phyloP scores from a whole-genome alignment of 1,140 invertebrate genomes.

The Zaprionus camerounensis region DNA sequence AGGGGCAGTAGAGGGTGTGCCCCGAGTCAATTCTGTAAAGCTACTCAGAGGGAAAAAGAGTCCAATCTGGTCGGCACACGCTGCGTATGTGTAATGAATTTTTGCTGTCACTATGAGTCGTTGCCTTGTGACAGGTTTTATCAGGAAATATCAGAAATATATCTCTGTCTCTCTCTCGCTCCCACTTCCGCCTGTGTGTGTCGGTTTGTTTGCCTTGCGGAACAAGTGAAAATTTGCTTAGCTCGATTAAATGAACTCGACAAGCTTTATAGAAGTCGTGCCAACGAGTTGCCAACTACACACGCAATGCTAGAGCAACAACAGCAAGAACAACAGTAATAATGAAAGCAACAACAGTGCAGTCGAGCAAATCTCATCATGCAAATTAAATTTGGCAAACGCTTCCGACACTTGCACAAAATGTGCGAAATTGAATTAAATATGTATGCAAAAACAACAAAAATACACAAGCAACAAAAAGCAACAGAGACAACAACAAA shows the following conservation, averaged over 20 bases:
- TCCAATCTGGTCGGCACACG: constrained; percentile 19
- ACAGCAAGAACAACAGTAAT: neutral
- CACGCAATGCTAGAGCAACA: constrained; percentile 2
- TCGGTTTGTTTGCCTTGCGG: neutral
- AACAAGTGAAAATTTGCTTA: constrained; percentile 74
- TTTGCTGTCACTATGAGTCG: constrained; percentile 28
- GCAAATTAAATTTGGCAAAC: constrained; percentile 81
- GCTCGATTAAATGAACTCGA: constrained; percentile 76
- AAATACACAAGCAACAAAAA: constrained; percentile 11
- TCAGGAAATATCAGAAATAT: constrained; percentile 28
- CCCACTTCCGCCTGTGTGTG: neutral
- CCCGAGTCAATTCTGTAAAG: constrained; percentile 51
- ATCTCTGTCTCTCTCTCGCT: neutral
- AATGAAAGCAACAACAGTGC: constrained; percentile 54
- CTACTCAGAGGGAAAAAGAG: constrained; percentile 39
- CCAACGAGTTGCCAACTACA: constrained; percentile 67
- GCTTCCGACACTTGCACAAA: constrained; percentile 77
- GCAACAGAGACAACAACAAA: constrained; percentile 8
- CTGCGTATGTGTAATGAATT: constrained; percentile 72
- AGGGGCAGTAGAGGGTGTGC: neutral
- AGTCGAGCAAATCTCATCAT: constrained; percentile 79
- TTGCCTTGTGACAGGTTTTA: constrained; percentile 62
- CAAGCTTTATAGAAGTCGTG: constrained; percentile 78
- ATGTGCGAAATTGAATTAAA: constrained; percentile 81
- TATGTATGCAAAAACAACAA: constrained; percentile 70